Percentiles rank a stretch among this genome's conserved stretches.
These are phyloP conservation scores for Gopherus evgoodei DNA, from an alignment of 2,113 vertebrate genomes.

Conservation along the genomic window DNA sequence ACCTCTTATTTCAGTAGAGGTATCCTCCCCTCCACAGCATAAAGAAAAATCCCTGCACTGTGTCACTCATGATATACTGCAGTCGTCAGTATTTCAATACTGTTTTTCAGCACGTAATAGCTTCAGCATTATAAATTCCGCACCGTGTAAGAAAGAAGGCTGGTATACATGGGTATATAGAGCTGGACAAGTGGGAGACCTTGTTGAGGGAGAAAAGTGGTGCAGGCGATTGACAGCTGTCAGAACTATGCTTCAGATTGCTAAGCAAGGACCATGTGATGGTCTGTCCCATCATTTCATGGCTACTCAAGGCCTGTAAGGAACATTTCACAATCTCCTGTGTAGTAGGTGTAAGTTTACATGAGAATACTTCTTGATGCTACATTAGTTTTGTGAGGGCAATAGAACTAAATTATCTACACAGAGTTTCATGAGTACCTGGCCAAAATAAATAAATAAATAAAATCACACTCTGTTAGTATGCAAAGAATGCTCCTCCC, in stretches of 20 bases:
- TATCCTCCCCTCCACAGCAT: neutral
- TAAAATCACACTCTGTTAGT: neutral
- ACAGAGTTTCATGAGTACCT: neutral
- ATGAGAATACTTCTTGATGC: neutral
- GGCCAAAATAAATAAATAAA: neutral
- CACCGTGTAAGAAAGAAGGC: neutral
- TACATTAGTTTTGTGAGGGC: neutral
- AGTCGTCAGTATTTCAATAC: neutral
- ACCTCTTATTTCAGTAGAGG: neutral
- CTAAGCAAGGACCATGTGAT: neutral
- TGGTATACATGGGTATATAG: neutral
- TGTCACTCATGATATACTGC: neutral
- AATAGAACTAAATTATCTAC: neutral
- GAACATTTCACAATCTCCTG: neutral
- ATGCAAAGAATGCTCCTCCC: neutral
- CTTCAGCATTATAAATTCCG: neutral
- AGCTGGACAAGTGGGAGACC: neutral
- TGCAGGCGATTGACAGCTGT: no score
- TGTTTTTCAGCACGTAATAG: neutral
- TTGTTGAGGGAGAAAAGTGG: neutral
- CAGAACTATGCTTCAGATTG: neutral
- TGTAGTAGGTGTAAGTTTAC: neutral
- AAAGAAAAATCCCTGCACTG: neutral
- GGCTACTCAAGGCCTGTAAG: neutral
- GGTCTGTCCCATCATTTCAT: neutral